phyloP scores from a whole-genome alignment of 2,797 vertebrate species.

The Taeniopygia guttata region DNA sequence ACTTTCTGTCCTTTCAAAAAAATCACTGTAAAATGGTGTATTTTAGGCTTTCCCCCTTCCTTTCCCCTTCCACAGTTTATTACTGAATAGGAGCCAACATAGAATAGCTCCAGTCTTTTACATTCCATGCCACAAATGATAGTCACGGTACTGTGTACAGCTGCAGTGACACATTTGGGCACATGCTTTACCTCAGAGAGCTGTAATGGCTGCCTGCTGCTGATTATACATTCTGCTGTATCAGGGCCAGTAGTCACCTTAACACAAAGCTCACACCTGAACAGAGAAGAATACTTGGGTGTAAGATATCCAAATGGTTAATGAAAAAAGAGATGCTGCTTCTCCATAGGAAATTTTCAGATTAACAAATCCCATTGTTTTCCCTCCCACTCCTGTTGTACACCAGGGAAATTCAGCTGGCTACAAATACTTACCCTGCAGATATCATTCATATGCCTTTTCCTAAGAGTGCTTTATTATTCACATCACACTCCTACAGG shows the following conservation, averaged over 20 bases:
- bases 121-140: neutral
- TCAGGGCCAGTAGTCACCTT: neutral
- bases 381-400: conserved; percentile 20
- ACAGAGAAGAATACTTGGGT: neutral
- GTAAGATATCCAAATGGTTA: neutral
- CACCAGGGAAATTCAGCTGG: conserved; percentile 46
- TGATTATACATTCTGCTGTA: neutral
- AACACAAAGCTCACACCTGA: neutral
- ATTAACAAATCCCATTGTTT: conserved; percentile 38
- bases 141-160: neutral
- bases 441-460: conserved; percentile 56
- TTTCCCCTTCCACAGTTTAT: neutral
- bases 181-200: neutral
- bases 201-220: neutral
- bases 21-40: neutral
- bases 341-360: neutral
- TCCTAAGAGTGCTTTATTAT: conserved; percentile 42
- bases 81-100: neutral
- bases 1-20: neutral
- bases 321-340: neutral
- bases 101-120: neutral
- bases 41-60: neutral
- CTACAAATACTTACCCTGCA: conserved; percentile 56
- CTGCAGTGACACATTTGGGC: neutral
- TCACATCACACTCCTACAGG: conserved; percentile 46